phyloP scores from a whole-genome alignment of 2,888 invertebrate genomes.

The Lydus trimaculatus region DNA sequence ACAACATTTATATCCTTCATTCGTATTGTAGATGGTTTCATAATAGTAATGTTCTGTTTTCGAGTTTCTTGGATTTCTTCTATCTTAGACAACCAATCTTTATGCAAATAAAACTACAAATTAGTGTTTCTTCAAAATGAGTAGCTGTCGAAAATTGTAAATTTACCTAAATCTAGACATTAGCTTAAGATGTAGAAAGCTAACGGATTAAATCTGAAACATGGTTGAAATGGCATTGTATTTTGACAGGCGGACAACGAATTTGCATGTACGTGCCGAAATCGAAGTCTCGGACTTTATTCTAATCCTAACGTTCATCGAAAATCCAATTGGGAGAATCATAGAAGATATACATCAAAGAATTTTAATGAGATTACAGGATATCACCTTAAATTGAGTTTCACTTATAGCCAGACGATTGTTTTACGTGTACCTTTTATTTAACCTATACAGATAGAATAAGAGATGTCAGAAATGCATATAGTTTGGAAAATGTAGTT shows the following conservation, averaged over 20 bases:
- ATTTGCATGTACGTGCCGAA: conserved; percentile 7
- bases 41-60: too few relatives aligned
- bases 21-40: too few relatives aligned
- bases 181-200: neutral
- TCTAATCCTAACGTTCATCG: conserved; percentile 4
- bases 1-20: too few relatives aligned
- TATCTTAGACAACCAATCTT: too few relatives aligned
- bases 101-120: too few relatives aligned
- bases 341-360: neutral
- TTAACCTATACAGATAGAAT: too few relatives aligned
- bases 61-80: too few relatives aligned
- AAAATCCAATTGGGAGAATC: neutral
- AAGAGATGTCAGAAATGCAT: too few relatives aligned
- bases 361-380: conserved; percentile 1
- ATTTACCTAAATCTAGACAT: neutral
- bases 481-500: too few relatives aligned
- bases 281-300: conserved; percentile 2
- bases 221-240: neutral
- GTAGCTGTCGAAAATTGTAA: too few relatives aligned
- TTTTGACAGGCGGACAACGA: conserved; percentile 1
- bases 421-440: neutral
- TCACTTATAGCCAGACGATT: neutral
- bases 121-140: too few relatives aligned
- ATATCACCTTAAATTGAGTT: neutral
- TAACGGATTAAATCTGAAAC: neutral